These are phyloP conservation scores for Polyploca ridens DNA, from an alignment of 2,888 invertebrate genomes.

Conservation along the genomic window DNA sequence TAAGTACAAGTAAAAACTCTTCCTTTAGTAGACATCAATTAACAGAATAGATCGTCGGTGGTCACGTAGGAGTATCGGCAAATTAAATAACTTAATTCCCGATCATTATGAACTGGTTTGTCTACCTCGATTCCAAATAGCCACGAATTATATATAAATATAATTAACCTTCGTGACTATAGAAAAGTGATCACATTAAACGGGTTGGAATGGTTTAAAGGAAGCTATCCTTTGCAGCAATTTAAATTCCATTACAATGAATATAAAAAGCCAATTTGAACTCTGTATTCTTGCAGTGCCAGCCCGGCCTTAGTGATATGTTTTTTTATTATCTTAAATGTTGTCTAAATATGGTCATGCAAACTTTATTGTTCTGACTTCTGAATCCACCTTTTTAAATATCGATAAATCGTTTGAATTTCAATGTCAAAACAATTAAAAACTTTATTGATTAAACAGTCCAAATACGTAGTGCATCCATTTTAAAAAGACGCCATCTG, in stretches of 20 bases:
- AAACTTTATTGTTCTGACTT: slow-evolving; percentile 29
- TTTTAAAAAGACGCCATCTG: neutral
- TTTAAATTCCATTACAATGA: slow-evolving; percentile 75
- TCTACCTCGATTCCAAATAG: slow-evolving; percentile 37
- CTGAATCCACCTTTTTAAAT: neutral
- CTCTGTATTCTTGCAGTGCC: slow-evolving; percentile 46
- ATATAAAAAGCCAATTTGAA: slow-evolving; percentile 72
- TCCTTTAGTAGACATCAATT: neutral
- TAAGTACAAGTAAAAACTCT: neutral
- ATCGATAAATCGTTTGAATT: neutral
- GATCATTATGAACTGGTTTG: slow-evolving; percentile 31
- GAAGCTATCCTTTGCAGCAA: slow-evolving; percentile 68
- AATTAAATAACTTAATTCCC: slow-evolving; percentile 16
- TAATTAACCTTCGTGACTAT: slow-evolving; percentile 74
- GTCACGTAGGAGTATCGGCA: slow-evolving; percentile 1
- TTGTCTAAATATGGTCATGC: slow-evolving; percentile 34
- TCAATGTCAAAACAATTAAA: neutral
- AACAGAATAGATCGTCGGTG: slow-evolving; percentile 15
- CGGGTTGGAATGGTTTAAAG: slow-evolving; percentile 67
- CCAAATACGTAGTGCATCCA: neutral
- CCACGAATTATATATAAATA: slow-evolving; percentile 54
- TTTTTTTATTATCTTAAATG: slow-evolving; percentile 41
- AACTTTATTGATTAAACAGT: neutral
- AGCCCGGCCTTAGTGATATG: slow-evolving; percentile 43
- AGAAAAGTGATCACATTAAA: slow-evolving; percentile 62